Conservation (phyloP, 2,797 vertebrate genomes). For the Nannoperca australis region DNA sequence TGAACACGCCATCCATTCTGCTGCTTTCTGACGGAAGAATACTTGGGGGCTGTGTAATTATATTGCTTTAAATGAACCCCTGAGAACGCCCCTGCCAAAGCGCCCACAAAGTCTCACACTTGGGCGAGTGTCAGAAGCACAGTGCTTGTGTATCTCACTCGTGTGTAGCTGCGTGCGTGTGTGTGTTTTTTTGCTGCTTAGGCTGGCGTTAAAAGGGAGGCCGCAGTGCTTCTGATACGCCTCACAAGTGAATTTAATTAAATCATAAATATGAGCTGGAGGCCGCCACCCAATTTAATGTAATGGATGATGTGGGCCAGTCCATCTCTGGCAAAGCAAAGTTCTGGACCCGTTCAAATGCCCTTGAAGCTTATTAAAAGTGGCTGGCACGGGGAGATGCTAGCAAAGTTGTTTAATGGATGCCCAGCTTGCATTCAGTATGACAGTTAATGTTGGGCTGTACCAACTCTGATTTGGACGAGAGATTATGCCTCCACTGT, state of each 20-base stretch:
- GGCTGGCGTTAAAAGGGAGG: conserved; percentile 82
- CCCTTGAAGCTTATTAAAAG: conserved; percentile 91
- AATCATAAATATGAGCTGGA: conserved; percentile 90
- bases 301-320: conserved; percentile 89
- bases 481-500: conserved; percentile 64
- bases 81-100: conserved; percentile 82
- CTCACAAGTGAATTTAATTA: conserved; percentile 90
- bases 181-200: conserved; percentile 72
- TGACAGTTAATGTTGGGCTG: conserved; percentile 82
- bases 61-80: conserved; percentile 86
- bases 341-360: conserved; percentile 87
- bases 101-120: conserved; percentile 84
- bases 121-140: conserved; percentile 82
- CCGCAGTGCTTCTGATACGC: conserved; percentile 85
- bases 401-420: conserved; percentile 85
- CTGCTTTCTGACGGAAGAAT: conserved; percentile 85
- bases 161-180: conserved; percentile 51
- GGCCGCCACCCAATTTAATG: conserved; percentile 90
- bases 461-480: conserved; percentile 70
- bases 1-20: conserved; percentile 83
- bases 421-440: conserved; percentile 83
- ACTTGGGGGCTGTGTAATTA: conserved; percentile 86
- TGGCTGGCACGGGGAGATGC: conserved; percentile 84
- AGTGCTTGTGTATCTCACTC: conserved; percentile 54
- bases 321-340: conserved; percentile 86